A percentile compares a stretch with the other conserved stretches of the same genome.
Evolutionary conservation across 1,140 invertebrate genomes (phyloP).

Genomic region (Zeugodacus cucurbitae): DNA sequence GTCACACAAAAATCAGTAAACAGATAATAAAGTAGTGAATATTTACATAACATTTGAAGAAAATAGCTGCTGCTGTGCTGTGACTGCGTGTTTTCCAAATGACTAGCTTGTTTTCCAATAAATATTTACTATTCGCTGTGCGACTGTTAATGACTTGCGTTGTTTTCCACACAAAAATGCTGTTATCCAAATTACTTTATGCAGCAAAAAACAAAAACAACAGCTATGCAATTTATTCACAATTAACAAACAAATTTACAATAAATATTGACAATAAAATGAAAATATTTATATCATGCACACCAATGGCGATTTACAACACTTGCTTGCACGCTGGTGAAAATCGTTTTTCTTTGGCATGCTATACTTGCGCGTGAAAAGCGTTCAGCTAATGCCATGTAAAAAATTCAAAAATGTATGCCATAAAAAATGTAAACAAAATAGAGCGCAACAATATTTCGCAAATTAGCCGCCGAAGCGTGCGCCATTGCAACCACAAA

Average conservation of each 20-base stretch:
- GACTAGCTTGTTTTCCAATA: not conserved
- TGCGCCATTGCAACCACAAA: conserved; percentile 12
- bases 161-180: not conserved
- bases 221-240: not conserved
- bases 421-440: not conserved
- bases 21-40: not conserved
- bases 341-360: not conserved
- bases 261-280: not conserved
- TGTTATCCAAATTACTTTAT: not conserved
- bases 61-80: not conserved
- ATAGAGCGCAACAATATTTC: not conserved
- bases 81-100: not conserved
- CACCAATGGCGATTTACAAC: not conserved
- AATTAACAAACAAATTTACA: not conserved
- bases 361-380: conserved; percentile 5
- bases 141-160: too few relatives aligned
- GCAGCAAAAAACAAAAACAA: not conserved
- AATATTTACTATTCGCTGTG: too few relatives aligned
- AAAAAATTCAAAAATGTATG: not conserved
- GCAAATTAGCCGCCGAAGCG: not conserved
- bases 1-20: not conserved
- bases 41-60: not conserved
- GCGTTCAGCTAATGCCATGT: not conserved
- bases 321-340: not conserved
- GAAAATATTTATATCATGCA: not conserved